Conservation (phyloP, 2,888 invertebrate species). For the Oithona nana region DNA sequence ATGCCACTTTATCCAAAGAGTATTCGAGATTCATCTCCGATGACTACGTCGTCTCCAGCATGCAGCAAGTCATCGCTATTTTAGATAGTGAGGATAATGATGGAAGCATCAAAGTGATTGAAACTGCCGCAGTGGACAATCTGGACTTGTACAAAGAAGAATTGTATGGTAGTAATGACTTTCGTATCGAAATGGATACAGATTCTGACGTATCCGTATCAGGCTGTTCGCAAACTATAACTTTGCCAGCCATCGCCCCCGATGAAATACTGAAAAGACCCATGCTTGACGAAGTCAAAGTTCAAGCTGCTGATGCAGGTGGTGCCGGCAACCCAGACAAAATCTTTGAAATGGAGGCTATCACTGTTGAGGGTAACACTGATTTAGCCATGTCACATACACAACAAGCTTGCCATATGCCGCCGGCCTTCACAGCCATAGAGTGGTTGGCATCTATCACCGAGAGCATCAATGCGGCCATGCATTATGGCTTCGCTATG, state of each 20-base stretch:
- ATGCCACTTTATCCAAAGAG: slow-evolving; percentile 40
- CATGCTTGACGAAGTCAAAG: not conserved
- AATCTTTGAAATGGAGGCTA: too few species aligned
- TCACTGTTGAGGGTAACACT: not conserved
- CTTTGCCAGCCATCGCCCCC: not conserved
- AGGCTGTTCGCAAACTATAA: too few species aligned
- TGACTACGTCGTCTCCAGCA: not conserved
- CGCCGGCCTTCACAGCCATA: slow-evolving; percentile 32
- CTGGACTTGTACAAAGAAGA: not conserved
- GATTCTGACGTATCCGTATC: too few species aligned
- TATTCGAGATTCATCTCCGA: slow-evolving; percentile 23
- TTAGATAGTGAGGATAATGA: not conserved
- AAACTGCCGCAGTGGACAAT: not conserved
- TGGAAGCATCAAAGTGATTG: not conserved
- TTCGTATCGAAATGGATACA: not conserved
- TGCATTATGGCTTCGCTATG: slow-evolving; percentile 41
- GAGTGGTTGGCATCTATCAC: slow-evolving; percentile 56
- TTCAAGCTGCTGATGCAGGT: not conserved
- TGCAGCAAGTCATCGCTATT: not conserved
- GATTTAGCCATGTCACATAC: not conserved
- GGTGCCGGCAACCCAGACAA: too few species aligned
- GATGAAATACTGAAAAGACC: not conserved
- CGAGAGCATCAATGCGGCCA: slow-evolving; percentile 51
- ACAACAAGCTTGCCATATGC: slow-evolving; percentile 20
- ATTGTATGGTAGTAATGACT: not conserved